Evolutionary conservation across 2,888 invertebrate species (phyloP).

Genomic region (Chesias legatella): DNA sequence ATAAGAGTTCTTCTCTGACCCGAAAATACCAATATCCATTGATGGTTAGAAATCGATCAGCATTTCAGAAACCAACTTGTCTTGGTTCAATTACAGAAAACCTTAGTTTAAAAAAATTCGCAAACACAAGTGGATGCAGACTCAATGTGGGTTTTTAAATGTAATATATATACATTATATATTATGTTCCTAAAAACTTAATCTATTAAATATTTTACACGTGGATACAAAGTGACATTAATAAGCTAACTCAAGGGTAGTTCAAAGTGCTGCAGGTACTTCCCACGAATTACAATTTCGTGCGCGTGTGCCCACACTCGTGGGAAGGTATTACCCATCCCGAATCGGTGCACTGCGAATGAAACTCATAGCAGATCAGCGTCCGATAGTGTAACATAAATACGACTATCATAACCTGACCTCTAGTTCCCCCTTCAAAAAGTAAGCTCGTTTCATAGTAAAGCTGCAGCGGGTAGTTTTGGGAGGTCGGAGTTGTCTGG

Average conservation of each 20-base stretch:
- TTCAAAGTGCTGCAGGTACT: conserved; percentile 26
- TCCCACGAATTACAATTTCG: conserved; percentile 45
- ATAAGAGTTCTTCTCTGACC: too few relatives aligned
- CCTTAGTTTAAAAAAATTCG: too few relatives aligned
- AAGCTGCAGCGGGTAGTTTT: conserved; percentile 17
- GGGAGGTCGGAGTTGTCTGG: conserved; percentile 46
- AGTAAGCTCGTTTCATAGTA: conserved; percentile 9
- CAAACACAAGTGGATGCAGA: too few relatives aligned
- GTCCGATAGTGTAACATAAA: conserved; percentile 54
- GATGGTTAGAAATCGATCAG: too few relatives aligned
- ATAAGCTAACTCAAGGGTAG: conserved; percentile 20
- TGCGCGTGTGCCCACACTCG: conserved; percentile 63
- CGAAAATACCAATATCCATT: too few relatives aligned
- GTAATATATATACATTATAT: too few relatives aligned
- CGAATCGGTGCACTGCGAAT: conserved; percentile 66
- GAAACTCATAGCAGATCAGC: conserved; percentile 55
- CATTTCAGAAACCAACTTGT: too few relatives aligned
- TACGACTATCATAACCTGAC: conserved; percentile 40
- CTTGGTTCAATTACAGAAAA: too few relatives aligned
- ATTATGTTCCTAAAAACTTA: too few relatives aligned
- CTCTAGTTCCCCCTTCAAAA: conserved; percentile 36
- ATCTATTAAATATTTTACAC: neutral
- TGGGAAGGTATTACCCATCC: conserved; percentile 75
- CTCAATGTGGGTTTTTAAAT: too few relatives aligned
- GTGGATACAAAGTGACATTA: conserved; percentile 9